Percentiles rank a stretch among this genome's conserved stretches.
Evolutionary conservation across 2,113 vertebrate genomes (phyloP).

Genomic region (Maccullochella peelii): DNA sequence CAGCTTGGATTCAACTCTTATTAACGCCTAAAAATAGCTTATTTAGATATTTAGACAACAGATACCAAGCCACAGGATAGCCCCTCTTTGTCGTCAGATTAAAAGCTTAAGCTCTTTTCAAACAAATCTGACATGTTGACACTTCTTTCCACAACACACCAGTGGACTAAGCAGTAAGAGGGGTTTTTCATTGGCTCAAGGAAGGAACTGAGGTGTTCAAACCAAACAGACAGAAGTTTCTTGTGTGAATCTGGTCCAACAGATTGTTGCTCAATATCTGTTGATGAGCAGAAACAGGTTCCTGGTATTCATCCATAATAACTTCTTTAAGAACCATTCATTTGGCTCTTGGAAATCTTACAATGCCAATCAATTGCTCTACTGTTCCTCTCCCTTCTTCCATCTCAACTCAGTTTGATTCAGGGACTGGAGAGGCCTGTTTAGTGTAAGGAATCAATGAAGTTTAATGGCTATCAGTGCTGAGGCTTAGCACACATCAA

Average conservation of each 20-base stretch:
- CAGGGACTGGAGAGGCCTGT: slow-evolving; percentile 41
- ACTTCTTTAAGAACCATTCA: slow-evolving; percentile 35
- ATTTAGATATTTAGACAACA: slow-evolving; percentile 67
- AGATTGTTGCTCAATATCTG: slow-evolving; percentile 37
- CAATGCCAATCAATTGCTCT: slow-evolving; percentile 44
- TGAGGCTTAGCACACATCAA: slow-evolving; percentile 57
- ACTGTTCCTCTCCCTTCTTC: slow-evolving; percentile 22
- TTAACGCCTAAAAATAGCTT: slow-evolving; percentile 68
- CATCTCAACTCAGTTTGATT: slow-evolving; percentile 55
- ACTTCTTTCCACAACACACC: slow-evolving; percentile 52
- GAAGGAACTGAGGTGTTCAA: slow-evolving; percentile 12
- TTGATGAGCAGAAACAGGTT: slow-evolving; percentile 13
- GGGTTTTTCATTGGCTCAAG: slow-evolving; percentile 33
- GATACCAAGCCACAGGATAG: slow-evolving; percentile 34
- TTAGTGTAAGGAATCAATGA: slow-evolving; percentile 64
- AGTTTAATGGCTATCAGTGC: slow-evolving; percentile 60
- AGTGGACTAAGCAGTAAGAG: slow-evolving; percentile 43
- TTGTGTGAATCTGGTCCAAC: slow-evolving; percentile 8
- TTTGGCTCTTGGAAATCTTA: slow-evolving; percentile 44
- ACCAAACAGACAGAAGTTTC: slow-evolving; percentile 3
- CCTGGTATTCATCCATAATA: slow-evolving; percentile 33
- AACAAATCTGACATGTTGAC: slow-evolving; percentile 60
- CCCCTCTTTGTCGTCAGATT: slow-evolving; percentile 66
- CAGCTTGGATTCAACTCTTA: slow-evolving; percentile 68
- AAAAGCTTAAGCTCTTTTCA: slow-evolving; percentile 60